A percentile compares a stretch with the other conserved stretches of the same genome.
Evolutionary conservation across 2,113 vertebrate species (phyloP).

Genomic region (Psephotus haematonotus): DNA sequence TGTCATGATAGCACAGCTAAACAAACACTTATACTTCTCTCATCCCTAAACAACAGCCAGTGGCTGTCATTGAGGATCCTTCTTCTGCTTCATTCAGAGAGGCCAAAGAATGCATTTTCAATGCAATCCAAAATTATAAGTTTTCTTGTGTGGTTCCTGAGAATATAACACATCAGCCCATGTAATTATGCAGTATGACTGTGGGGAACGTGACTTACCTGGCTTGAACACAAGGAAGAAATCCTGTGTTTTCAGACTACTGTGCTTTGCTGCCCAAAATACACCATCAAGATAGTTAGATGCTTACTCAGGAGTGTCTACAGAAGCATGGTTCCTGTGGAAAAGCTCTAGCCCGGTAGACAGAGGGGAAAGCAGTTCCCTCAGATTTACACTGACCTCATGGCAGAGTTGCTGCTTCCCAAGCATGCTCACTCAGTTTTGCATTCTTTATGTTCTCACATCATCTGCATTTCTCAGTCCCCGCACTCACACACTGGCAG

Average conservation of each 20-base stretch:
- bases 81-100: neutral
- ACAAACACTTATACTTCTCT: neutral
- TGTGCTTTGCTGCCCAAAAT: neutral
- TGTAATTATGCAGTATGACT: neutral
- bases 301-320: neutral
- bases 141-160: neutral
- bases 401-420: neutral
- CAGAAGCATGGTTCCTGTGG: neutral
- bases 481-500: neutral
- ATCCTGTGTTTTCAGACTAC: neutral
- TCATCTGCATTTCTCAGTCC: neutral
- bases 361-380: neutral
- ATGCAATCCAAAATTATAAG: rapidly evolving
- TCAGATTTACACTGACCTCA: neutral
- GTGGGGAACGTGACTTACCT: neutral
- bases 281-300: neutral
- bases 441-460: neutral
- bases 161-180: neutral
- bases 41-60: neutral
- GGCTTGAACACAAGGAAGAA: neutral
- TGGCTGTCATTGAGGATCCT: neutral
- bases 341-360: neutral
- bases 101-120: neutral
- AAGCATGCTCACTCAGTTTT: neutral
- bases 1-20: neutral